Base-by-base conservation (phyloP, 2,113 vertebrate genomes). In the Colossoma macropomum region DNA sequence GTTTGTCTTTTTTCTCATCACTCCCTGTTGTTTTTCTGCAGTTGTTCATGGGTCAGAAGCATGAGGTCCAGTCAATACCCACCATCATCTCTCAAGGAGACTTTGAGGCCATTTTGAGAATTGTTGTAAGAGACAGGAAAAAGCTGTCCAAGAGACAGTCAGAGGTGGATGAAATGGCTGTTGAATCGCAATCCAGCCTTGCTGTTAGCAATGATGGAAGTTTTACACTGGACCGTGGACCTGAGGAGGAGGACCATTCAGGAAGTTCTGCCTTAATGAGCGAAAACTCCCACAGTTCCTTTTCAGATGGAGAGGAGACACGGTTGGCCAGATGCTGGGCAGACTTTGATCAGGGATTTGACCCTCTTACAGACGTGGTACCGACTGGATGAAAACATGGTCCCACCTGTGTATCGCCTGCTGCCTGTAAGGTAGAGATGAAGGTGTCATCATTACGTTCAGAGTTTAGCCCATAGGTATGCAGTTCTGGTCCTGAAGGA, bases 21-120 rank as follows among this genome's bases (percentile, higher is more conserved):
- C 9, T 45, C 41, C 41, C 10, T 45, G 41, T 6, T 45, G 41
- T 41, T 72, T 30, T 66, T 70, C 52, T 52, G 56, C 60, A 90
- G 90, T 41, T 90, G 89, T 91, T 93, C 82, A 82, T 88, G 77
- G 90, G 91, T 13, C 52, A 90, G 84, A 95, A 93, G 73, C 83
- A 87, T 50, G 89, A 94, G 77, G 82, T 85, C 45, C 86, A 23
- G 45, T 86, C 79, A 28, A 75, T 92, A 41, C 92, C 92, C 23
- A 73, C 85, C 72, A 89, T 75, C 32, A 86, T 93, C 70, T n/a
- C 54, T 25, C 91, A 87, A 75, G 86, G 90, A 85, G 86, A 71
- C 2, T 91, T 94, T 72, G 87, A 89, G 68, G 88, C 88, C n/a
- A 86, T 94, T 85, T 79, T 86, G 81, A 82, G 7, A 21, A 41